Evolutionary conservation across 2,113 vertebrate species (phyloP), one percentile per base, ranked within the genome.

Genomic region (Lepus europaeus): DNA sequence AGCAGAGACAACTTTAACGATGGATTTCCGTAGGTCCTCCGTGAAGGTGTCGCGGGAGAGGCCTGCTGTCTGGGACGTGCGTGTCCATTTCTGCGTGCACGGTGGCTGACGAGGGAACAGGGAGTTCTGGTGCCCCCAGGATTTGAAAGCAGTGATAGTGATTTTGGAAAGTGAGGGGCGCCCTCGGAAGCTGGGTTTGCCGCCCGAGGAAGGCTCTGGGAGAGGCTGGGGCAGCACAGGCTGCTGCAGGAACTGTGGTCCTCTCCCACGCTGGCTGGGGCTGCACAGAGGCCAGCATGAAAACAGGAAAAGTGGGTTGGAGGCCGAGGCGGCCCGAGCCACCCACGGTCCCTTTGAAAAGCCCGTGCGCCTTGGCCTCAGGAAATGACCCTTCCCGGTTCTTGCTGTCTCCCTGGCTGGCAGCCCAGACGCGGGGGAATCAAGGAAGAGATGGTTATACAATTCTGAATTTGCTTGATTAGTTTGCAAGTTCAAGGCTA

Each of bases 361-460:
- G 13, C 73, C 66, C 59, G 45, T 64, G 31, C 70, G 16, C 36
- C 27, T 90, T 93, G 61, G 84, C 92, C 72, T 93, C 85, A 70
- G 94, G 96, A 92, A 95, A 61, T 92, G 88, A 86, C 90, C 95
- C 72, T 53, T 90, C 90, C 31, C 45, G 31, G 92, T 81, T 89
- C 94, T 85, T 74, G 31, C 78, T 87, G 69, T 88, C 39, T 33
- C 74, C 93, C 77, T 96, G 90, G 81, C 89, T 61, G 69, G 72
- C 33, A 64, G 84, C 94, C 95, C 81, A 82, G 90, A 92, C 64
- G 9, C 70, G 56, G 19, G 31, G 33, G 39, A 27, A 90, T 82
- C 68, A 74, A 83, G 87, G 68, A 87, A 90, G 77, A 94, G 77
- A 94, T 72, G 64, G 91, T 74, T 85, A 64, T 94, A 70, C 74